Evolutionary conservation across 2,797 vertebrate species (phyloP).

Genomic region (Ambastaia sidthimunki): DNA sequence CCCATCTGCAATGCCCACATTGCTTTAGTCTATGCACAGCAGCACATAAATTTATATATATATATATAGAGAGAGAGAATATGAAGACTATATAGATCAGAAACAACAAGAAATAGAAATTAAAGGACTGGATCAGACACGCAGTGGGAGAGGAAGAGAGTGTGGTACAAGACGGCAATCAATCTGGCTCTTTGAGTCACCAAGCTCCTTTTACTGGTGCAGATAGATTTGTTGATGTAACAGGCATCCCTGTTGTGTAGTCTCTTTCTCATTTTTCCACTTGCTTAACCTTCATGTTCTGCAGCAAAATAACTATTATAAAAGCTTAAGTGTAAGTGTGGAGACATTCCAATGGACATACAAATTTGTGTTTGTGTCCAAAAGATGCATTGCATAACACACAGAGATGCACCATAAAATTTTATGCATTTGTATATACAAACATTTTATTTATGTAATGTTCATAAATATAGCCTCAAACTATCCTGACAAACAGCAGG

Average conservation of each 20-base stretch:
- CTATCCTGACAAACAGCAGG: slow-evolving; percentile 24
- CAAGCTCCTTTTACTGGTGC: not conserved
- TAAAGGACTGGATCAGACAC: slow-evolving; percentile 31
- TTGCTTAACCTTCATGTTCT: not conserved
- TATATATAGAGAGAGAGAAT: not conserved
- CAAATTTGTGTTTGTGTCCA: slow-evolving; percentile 44
- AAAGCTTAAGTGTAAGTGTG: slow-evolving; percentile 33
- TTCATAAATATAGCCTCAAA: slow-evolving; percentile 28
- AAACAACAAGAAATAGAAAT: slow-evolving; percentile 26
- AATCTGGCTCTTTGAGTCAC: slow-evolving; percentile 19
- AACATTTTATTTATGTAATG: slow-evolving; percentile 14
- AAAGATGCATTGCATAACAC: slow-evolving; percentile 46
- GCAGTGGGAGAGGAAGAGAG: slow-evolving; percentile 1
- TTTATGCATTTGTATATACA: slow-evolving; percentile 6
- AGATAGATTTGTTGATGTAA: slow-evolving; percentile 20
- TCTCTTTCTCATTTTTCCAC: not conserved
- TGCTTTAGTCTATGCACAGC: slow-evolving; percentile 29
- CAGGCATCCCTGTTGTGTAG: slow-evolving; percentile 31
- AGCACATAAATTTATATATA: slow-evolving; percentile 8
- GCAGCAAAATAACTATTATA: slow-evolving; percentile 27
- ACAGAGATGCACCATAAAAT: slow-evolving; percentile 22
- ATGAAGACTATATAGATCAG: slow-evolving; percentile 30
- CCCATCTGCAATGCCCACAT: slow-evolving; percentile 18
- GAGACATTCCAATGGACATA: slow-evolving; percentile 24
- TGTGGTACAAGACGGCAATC: slow-evolving; percentile 12